Evolutionary conservation across 2,888 invertebrate genomes (phyloP).

Genomic region (Acrobasis suavella): DNA sequence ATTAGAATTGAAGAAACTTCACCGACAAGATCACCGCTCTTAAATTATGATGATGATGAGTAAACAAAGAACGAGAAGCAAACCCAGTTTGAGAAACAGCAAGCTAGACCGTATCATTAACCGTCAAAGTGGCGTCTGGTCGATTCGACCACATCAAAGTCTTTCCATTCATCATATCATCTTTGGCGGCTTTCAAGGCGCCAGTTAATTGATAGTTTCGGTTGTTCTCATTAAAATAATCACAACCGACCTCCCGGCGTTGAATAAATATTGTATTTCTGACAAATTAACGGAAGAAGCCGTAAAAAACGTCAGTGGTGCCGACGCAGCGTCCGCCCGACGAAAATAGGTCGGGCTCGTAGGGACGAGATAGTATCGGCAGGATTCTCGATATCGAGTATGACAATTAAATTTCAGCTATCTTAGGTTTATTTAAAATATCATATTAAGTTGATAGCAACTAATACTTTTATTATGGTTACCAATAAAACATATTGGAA

Average conservation of each 20-base stretch:
- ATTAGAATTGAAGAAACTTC: no score
- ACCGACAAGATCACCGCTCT: no score
- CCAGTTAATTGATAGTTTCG: conserved; percentile 75
- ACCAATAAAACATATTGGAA: no score
- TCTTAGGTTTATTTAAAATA: no score
- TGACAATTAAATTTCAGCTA: background rate
- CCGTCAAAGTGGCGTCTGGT: conserved; percentile 26
- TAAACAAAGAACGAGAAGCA: background rate
- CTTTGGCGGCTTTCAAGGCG: conserved; percentile 58
- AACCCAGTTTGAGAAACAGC: conserved; percentile 4
- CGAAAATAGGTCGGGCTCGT: conserved; percentile 32
- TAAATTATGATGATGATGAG: no score
- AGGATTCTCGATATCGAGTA: conserved; percentile 16
- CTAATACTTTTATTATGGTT: no score
- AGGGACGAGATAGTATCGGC: conserved; percentile 19
- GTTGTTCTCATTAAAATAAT: conserved; percentile 66
- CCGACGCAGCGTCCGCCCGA: conserved; percentile 35
- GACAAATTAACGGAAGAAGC: conserved; percentile 70
- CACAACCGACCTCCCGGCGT: conserved; percentile 52
- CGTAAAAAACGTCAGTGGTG: conserved; percentile 48
- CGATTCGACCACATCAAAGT: conserved; percentile 44
- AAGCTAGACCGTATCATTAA: conserved; percentile 38
- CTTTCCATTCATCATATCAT: conserved; percentile 46
- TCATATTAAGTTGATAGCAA: no score
- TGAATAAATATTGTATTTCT: conserved; percentile 75